A percentile compares a stretch with the other conserved stretches of the same genome.
These are phyloP conservation scores for Muscicapa striata DNA, from an alignment of 2,797 vertebrate species.

Conservation along the genomic window DNA sequence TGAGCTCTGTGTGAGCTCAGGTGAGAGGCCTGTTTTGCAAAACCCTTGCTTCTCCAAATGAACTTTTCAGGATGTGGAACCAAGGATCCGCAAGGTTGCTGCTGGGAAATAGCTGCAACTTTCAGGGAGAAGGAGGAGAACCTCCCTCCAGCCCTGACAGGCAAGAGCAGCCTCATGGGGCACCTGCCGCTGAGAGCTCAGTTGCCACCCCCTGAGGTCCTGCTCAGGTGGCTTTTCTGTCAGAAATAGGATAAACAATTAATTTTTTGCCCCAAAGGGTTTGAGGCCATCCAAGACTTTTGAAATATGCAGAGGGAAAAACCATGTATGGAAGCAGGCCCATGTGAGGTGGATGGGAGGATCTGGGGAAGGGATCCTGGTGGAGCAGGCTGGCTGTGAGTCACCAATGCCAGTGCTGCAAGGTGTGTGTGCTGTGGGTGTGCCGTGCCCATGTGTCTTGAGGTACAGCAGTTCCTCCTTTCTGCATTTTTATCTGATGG, in stretches of 20 bases:
- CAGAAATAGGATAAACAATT: not conserved
- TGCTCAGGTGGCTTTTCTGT: not conserved
- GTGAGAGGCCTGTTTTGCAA: not conserved
- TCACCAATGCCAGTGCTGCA: fast-evolving
- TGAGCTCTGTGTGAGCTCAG: not conserved
- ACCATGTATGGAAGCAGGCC: not conserved
- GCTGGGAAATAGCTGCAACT: not conserved
- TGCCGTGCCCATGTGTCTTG: fast-evolving
- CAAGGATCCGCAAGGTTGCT: fast-evolving
- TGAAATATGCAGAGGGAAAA: not conserved
- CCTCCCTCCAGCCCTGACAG: not conserved
- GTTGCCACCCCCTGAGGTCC: not conserved
- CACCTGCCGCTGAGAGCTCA: not conserved
- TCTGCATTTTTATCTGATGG: not conserved
- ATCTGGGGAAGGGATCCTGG: not conserved
- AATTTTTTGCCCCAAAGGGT: not conserved
- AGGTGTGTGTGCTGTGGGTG: too few relatives aligned
- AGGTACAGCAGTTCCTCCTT: not conserved
- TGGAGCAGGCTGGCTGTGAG: not conserved
- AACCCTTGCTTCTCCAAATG: not conserved
- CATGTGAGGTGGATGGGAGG: fast-evolving
- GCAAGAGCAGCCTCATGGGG: fast-evolving
- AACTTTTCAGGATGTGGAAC: not conserved
- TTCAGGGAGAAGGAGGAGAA: not conserved
- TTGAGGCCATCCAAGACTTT: not conserved